Base-by-base conservation (phyloP, 2,113 vertebrate genomes). In the Condylura cristata region DNA sequence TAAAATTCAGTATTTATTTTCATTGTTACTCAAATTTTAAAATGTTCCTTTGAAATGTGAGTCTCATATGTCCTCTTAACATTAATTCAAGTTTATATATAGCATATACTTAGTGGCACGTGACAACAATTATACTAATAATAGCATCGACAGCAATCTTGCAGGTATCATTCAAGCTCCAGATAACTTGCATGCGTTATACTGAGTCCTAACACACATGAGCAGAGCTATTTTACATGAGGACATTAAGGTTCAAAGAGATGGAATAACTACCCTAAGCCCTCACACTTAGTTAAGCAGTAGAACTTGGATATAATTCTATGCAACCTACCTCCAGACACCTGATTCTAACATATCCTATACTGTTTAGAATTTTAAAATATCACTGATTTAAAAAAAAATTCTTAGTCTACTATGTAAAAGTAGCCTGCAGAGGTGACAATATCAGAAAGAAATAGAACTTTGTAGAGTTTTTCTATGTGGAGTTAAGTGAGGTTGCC, bases 361-460 rank as follows among this genome's bases (percentile, higher is more conserved):
- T 34, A 56, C 32, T 56, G 5, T 37, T 76, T 58, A 32, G 5
- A 71, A 86, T 46, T 48, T 86, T 61, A 14, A n/a, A 78, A 81
- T 70, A 86, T 2, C 28, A 76, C 18, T 76, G 11, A 91, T 75
- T 89, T 91, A 32, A 88, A 93, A 95, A 89, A 32, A 6, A 26
- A 46, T 13, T 80, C 22, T 1, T 89, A 70, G 76, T 60, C 53
- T 82, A 65, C 12, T n/a, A 32, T 39, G n/a, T 41, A 66, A 53
- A 79, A 70, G 66, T 39, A 85, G 26, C 37, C 20, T 30, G 28
- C 79, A 32, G 6, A 11, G 3, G 20, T 58, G n/a, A 71, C 83
- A 63, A 60, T n/a, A 60, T 81, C 51, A 28, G 28, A 39, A 88
- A 92, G 24, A 72, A 13, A 56, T 8, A 91, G 32, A 3, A 80